Base-by-base conservation (phyloP, 2,113 vertebrate species). In the Crotophaga sulcirostris region DNA sequence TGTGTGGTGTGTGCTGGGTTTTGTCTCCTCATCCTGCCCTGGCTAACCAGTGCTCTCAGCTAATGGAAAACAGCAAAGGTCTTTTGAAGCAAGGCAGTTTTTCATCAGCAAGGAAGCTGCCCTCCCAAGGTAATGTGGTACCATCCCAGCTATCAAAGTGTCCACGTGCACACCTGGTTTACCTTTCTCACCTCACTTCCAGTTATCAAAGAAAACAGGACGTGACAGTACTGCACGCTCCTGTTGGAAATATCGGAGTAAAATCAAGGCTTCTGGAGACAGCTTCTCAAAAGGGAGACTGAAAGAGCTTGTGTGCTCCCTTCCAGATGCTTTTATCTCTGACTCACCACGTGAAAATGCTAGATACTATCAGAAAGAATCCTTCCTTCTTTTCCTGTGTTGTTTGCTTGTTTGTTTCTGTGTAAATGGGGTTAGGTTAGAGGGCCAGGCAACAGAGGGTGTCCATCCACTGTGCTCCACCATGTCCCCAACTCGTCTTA, bases 281-380 rank as follows among this genome's bases (percentile, higher is more conserved):
- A n/a, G 23, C 17, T 87, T 14, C 88, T 91, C 79, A 55, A 69
- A 70, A 89, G 29, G 28, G 73, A 84, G 49, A 91, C 84, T 82
- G 52, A 90, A 94, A 84, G 83, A 89, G 49, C 75, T 79, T 84
- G 51, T 56, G 33, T 7, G 2, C 47, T 95, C 84, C 78, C 54
- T 74, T 95, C 72, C 38, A 92, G 62, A 77, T 83, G 69, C 75
- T 94, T 95, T 94, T 88, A 49, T 97, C 89, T 96, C 84, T 94
- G 93, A 96, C 49, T 94, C 89, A 90, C 63, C 69, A 64, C 83
- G 84, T 63, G 73, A 80, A 91, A 95, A 94, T 1, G 34, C 13
- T 92, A 94, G 87, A 97, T 64, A 91, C 63, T 90, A 83, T 91
- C 2, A 7, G 92, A 93, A 94, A 81, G 47, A 90, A 85, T 94